Conservation (phyloP, 2,113 vertebrate genomes). For the Rhynchomys soricoides region DNA sequence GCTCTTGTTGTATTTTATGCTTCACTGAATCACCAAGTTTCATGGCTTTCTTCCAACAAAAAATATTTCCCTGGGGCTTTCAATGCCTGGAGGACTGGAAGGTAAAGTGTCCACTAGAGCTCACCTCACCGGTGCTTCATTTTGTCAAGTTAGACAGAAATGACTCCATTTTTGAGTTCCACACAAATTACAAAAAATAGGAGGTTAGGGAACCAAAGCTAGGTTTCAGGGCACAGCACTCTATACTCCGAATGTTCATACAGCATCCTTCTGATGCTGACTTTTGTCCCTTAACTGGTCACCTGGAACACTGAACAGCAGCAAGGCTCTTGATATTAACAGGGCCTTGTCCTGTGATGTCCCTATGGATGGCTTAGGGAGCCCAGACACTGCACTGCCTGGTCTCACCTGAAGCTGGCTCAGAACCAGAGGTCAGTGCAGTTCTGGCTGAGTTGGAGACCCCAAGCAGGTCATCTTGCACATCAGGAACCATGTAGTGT, state of each 20-base stretch:
- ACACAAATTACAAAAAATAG: neutral
- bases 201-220: neutral
- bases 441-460: neutral
- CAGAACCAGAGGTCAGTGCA: neutral
- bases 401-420: neutral
- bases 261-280: neutral
- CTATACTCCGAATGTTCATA: neutral
- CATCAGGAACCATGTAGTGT: neutral
- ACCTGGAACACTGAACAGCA: neutral
- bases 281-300: neutral
- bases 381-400: neutral
- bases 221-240: neutral
- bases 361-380: no score
- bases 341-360: neutral
- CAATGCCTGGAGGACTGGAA: neutral
- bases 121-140: neutral
- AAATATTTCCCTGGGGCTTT: neutral
- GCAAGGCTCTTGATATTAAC: neutral
- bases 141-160: neutral
- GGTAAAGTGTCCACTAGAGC: neutral
- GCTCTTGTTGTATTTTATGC: no score
- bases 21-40: neutral
- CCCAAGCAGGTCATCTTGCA: neutral
- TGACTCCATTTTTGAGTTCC: neutral
- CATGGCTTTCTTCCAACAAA: neutral